Base-by-base conservation (phyloP, 2,888 invertebrate genomes). In the Baccha elongata region DNA sequence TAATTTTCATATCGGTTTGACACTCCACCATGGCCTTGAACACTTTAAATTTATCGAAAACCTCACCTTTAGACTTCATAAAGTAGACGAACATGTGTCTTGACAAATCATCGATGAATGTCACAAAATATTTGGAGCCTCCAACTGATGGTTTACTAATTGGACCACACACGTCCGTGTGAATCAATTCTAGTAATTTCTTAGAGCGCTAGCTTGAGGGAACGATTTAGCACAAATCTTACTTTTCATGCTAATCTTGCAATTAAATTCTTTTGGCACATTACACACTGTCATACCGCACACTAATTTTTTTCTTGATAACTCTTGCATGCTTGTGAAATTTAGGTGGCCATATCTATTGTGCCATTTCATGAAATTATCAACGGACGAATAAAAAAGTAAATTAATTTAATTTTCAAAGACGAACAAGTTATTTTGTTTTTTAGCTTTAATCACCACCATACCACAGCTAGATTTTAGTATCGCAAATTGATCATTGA, bases 101-200 rank as follows among this genome's bases (percentile, higher is more conserved):
- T 23, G 23, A 23, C 23, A 23, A 23, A 23, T 23, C 23, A 5
- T 23, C 23, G 3, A 23, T 23, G 23, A 23, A 23, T 23, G 23
- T 23, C 23, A 23, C 23, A 23, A 23, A 23, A 23, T 23, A 23
- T 23, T 23, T 37, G 8, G 76, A 37, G 10, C 81, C 79, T 50
- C 83, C 85, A n/a, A 60, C 48, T 8, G 81, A 85, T 35, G 3
- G 37, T 15, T 29, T 62, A n/a, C 48, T 48, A 8, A 85, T 80
- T 15, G 84, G 84, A 8, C 84, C 80, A 44, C 75, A 85, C 15
- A 80, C 67, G 53, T 84, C 74, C 3, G 81, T 76, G 35, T 85
- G 83, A 7, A 85, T 52, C 7, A 84, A 10, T 37, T 79, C 75
- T 32, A 81, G 69, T 26, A 72, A 7, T 3, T 67, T 13, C 15